Evolutionary conservation across 2,113 vertebrate species (phyloP), one percentile per base, ranked within the genome.

Genomic region (Rissa tridactyla): DNA sequence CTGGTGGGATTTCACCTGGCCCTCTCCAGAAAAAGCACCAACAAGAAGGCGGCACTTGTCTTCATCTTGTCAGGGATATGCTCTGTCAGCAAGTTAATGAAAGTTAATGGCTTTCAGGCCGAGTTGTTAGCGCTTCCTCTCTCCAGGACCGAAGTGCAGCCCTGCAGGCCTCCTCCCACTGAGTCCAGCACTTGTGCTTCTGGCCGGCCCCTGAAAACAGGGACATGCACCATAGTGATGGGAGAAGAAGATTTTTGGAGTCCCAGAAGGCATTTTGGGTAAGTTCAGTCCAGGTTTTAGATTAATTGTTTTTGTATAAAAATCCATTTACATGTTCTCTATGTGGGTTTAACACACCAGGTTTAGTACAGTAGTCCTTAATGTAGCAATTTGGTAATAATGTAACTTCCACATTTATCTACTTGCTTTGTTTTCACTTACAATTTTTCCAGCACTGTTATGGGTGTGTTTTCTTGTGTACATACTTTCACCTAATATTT

Each of bases 1-100:
- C 20, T 42, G 40, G 6, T 80, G 75, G n/a, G 19, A 38, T 54
- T 80, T 73, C 47, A n/a, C 17, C 23, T 32, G 7, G 2, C 9
- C 27, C 1, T 3, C n/a, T 80, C 36, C 68, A 73, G 40, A 13
- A 73, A 76, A 61, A 20, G 13, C 14, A 29, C 8, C 17, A 34
- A 3, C 13, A 38, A 47, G 36, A 25, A 75, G 17, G 18, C 10
- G 26, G 8, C 0, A 0, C 5, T 69, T 1, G 0, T 72, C 32
- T 51, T 78, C 9, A 0, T 32, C 57, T 52, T 29, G 6, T 30
- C 32, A 29, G 65, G 26, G 16, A 25, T 58, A 40, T 83, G 27
- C 60, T 73, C 30, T 65, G 46, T 23, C 60, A 70, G 20, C 23
- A 88, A 17, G 13, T 15, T 70, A n/a, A 36, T 52, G 14, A 69